These are phyloP conservation scores for Hippolais icterina DNA, from an alignment of 2,113 vertebrate species.

Conservation along the genomic window DNA sequence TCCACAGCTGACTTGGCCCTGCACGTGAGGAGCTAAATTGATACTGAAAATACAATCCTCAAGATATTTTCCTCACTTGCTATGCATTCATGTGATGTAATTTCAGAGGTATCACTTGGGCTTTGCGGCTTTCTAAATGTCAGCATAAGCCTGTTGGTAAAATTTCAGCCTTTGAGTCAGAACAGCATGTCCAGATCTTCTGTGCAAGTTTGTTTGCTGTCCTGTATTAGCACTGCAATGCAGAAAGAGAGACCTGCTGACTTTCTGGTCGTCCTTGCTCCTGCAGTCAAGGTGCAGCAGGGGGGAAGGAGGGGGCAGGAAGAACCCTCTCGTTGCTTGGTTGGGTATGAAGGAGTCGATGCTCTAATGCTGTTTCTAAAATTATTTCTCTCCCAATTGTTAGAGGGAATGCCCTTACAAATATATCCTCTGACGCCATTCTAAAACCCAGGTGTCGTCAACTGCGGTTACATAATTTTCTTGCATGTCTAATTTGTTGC, in stretches of 20 bases:
- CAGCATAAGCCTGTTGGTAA: background rate
- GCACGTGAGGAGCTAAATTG: background rate
- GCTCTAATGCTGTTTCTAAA: background rate
- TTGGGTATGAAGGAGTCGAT: background rate
- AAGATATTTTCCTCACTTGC: background rate
- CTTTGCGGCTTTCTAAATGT: background rate
- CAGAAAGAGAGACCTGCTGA: background rate
- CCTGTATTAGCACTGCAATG: slow-evolving; percentile 21
- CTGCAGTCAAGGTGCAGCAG: background rate
- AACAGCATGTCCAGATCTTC: background rate
- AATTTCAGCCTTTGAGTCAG: background rate
- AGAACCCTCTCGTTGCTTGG: background rate
- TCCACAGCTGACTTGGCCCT: background rate
- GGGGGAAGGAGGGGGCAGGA: background rate
- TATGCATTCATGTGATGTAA: background rate
- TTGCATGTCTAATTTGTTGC: background rate
- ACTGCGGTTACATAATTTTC: background rate
- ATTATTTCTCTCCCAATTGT: background rate
- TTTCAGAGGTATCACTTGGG: background rate
- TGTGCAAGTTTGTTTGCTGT: slow-evolving; percentile 41
- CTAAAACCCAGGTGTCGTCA: background rate
- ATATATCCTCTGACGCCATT: background rate
- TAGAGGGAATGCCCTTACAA: background rate
- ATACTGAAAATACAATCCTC: background rate
- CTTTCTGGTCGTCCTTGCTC: background rate